These are phyloP conservation scores for Leptogaster cylindrica DNA, from an alignment of 2,888 invertebrate genomes.

Conservation along the genomic window DNA sequence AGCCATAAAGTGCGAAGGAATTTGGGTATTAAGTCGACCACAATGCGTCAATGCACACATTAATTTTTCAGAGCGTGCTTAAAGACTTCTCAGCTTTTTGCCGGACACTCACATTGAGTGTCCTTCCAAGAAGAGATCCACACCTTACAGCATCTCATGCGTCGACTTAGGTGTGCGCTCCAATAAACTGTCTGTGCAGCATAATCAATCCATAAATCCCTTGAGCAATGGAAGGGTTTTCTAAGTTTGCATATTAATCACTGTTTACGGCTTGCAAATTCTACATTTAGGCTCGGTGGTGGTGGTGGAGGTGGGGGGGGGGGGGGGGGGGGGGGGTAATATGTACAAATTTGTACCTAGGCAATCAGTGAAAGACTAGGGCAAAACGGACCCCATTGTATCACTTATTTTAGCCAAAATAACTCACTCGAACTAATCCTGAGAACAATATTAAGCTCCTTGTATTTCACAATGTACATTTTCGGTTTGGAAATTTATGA, in stretches of 20 bases:
- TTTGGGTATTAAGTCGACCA: too few relatives aligned
- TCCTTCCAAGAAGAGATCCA: too few relatives aligned
- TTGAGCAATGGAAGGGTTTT: background rate
- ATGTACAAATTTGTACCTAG: conserved; percentile 1
- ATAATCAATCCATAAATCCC: conserved; percentile 20
- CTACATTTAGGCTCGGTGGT: background rate
- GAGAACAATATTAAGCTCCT: conserved; percentile 48
- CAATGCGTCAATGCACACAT: too few relatives aligned
- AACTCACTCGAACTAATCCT: conserved; percentile 46
- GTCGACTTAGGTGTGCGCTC: background rate
- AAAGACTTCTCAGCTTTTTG: too few relatives aligned
- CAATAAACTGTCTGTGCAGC: background rate
- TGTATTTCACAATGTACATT: conserved; percentile 44
- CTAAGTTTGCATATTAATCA: conserved; percentile 31
- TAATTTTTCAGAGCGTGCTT: too few relatives aligned
- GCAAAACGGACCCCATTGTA: conserved; percentile 16
- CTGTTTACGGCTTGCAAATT: conserved; percentile 6
- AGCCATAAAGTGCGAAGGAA: too few relatives aligned
- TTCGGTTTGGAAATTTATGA: conserved; percentile 45
- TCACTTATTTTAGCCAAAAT: conserved; percentile 44
- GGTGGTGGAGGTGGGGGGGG: too few relatives aligned
- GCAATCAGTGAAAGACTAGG: background rate
- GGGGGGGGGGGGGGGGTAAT: too few relatives aligned
- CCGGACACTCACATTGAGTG: too few relatives aligned
- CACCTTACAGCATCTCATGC: background rate